A percentile compares a stretch with the other conserved stretches of the same genome.
These are phyloP conservation scores for Cordylochernes scorpioides DNA, from an alignment of 2,888 invertebrate genomes.

Conservation along the genomic window DNA sequence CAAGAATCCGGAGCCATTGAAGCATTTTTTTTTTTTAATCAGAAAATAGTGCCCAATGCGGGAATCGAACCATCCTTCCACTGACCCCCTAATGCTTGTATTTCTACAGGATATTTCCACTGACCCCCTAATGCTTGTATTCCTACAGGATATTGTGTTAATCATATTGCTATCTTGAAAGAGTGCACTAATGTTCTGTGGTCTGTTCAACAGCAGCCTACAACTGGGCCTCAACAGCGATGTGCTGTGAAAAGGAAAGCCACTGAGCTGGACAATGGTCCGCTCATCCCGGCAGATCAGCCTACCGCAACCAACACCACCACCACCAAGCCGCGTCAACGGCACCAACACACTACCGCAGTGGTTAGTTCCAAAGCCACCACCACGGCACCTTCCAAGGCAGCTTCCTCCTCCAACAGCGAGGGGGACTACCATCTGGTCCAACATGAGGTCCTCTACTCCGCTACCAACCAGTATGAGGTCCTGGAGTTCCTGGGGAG, in stretches of 20 bases:
- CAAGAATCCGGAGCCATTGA: no score
- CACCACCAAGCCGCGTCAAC: background rate
- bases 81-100: no score
- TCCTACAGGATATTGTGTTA: no score
- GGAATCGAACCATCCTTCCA: no score
- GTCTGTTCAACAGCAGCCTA: no score
- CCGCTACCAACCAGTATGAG: constrained; percentile 68
- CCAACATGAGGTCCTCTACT: constrained; percentile 88
- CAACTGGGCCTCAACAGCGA: no score
- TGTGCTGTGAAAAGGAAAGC: constrained; percentile 22
- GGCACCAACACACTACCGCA: background rate
- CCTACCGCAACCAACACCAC: constrained; percentile 2
- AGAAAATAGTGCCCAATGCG: no score
- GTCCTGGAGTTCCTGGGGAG: constrained; percentile 96
- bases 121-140: no score
- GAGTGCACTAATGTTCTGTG: no score
- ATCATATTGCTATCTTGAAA: no score
- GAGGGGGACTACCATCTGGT: constrained; percentile 97
- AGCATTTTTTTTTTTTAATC: no score
- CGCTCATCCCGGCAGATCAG: constrained; percentile 4
- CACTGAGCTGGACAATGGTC: constrained; percentile 18
- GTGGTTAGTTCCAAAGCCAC: background rate
- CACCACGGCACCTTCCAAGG: constrained; percentile 13
- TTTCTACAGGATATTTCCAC: no score
- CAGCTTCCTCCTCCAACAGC: constrained; percentile 46